These are phyloP conservation scores for Sericinus montela DNA, from an alignment of 2,888 invertebrate species.

Conservation along the genomic window DNA sequence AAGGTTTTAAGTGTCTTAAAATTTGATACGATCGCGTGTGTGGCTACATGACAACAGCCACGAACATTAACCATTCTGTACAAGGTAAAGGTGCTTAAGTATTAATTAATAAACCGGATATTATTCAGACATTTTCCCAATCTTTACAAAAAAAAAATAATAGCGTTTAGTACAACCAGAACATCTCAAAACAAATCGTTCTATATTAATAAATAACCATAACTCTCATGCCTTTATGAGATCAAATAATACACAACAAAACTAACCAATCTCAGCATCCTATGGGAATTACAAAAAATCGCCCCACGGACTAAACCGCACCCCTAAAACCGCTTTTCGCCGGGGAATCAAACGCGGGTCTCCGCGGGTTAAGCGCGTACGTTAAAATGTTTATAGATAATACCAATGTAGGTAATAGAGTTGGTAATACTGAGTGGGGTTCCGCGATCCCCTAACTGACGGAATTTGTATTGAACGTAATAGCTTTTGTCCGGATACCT, in stretches of 20 bases:
- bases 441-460: constrained; percentile 43
- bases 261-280: constrained; percentile 63
- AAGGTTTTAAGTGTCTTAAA: constrained; percentile 8
- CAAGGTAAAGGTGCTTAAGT: no score
- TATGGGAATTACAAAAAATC: constrained; percentile 60
- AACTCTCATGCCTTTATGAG: constrained; percentile 2
- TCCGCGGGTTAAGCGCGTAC: constrained; percentile 74
- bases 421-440: constrained; percentile 55
- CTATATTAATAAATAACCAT: neutral
- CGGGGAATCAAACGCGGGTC: constrained; percentile 64
- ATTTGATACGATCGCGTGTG: constrained; percentile 16
- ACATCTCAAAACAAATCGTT: no score
- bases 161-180: no score
- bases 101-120: no score
- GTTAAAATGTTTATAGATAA: constrained; percentile 79
- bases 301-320: constrained; percentile 42
- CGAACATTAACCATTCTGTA: neutral
- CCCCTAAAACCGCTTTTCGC: constrained; percentile 59
- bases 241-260: constrained; percentile 50
- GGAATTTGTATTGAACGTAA: constrained; percentile 66
- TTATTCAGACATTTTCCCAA: no score
- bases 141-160: no score
- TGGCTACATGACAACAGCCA: neutral
- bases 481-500: constrained; percentile 58
- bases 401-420: constrained; percentile 68